Evolutionary conservation across 2,888 invertebrate genomes (phyloP).

Genomic region (Eupithecia subfuscata): DNA sequence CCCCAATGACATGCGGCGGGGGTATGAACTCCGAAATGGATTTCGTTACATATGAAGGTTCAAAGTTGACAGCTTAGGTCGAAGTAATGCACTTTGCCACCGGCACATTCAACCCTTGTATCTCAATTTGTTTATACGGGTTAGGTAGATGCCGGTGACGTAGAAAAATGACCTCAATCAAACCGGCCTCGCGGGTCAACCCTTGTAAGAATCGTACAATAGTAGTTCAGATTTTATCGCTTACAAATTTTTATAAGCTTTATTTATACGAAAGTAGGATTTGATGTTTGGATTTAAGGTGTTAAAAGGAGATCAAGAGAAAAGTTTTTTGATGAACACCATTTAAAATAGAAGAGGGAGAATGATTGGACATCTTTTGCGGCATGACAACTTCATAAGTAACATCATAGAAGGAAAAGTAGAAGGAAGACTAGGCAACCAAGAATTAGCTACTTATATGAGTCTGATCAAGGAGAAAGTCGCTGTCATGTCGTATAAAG

Average conservation of each 20-base stretch:
- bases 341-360: too few species aligned
- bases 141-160: conserved; percentile 10
- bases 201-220: conserved; percentile 7
- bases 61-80: not conserved
- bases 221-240: not conserved
- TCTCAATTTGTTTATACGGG: conserved; percentile 17
- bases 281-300: too few species aligned
- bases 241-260: conserved; percentile 1
- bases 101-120: conserved; percentile 15
- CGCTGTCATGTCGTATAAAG: too few species aligned
- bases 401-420: too few species aligned
- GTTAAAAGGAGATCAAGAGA: too few species aligned
- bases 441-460: too few species aligned
- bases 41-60: conserved; percentile 7
- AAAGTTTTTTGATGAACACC: too few species aligned
- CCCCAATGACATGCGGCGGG: not conserved
- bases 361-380: too few species aligned
- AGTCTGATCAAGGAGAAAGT: too few species aligned
- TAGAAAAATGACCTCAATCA: conserved; percentile 24
- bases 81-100: conserved; percentile 8
- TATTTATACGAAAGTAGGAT: not conserved
- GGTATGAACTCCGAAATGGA: not conserved
- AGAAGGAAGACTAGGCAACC: too few species aligned
- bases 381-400: too few species aligned
- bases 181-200: conserved; percentile 4